Base-by-base conservation (phyloP, 1,140 invertebrate genomes). In the Eupristina koningsbergeri region DNA sequence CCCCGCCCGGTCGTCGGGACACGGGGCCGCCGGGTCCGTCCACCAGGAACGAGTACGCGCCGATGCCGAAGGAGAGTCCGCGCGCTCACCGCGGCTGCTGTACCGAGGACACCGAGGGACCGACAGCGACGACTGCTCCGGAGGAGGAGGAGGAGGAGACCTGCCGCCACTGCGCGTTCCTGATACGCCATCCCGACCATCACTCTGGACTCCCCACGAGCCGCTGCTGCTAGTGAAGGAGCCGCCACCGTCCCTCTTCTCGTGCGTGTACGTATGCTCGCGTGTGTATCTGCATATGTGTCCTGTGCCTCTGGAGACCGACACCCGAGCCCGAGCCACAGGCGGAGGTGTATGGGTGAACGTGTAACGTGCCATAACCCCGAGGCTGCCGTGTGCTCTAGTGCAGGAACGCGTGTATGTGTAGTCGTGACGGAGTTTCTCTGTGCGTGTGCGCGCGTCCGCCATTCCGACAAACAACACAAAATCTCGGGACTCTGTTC, bases 401-500 rank as follows among this genome's bases (percentile, higher is more conserved):
- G 29, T 41, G 36, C 67, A 71, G 67, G 67, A 71, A 75, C 73
- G 45, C 84, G 82, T 76, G 83, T 81, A 79, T 19, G 19, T 58
- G 41, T 45, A 79, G 39, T 50, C 73, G 73, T 71, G 67, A 39
- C 73, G 29, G 45, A 53, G 45, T 76, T 58, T 22, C 45, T 53
- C 73, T 61, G 85, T 86, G 83, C 83, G 64, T 76, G 81, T 67
- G 76, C 67, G 83, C 78, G 83, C 83, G 83, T 84, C 83, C 83
- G 83, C 83, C 83, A 84, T 84, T 84, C 83, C 83, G 83, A 80
- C 83, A 84, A 84, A 84, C 83, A 84, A 84, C 78, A 84, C 58
- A 80, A 80, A 84, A 80, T 80, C 83, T 80, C 84, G 76, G 77
- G 58, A n/a, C 61, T 83, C 85, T 58, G 50, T 76, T 78, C 53